Base-by-base conservation (phyloP, 2,888 invertebrate genomes). In the Aporophyla nigra region DNA sequence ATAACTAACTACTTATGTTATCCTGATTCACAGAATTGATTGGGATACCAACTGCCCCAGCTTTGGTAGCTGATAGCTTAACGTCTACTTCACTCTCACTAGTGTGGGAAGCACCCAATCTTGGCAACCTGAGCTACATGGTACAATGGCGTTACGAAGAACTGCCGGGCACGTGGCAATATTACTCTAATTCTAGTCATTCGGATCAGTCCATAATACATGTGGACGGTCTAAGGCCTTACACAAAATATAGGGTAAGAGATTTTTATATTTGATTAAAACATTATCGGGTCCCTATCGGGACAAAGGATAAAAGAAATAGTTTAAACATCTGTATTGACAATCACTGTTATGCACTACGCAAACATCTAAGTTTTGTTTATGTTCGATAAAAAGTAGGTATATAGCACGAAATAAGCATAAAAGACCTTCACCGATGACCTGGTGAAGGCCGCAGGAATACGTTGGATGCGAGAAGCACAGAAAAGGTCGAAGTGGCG, bases 181-280 rank as follows among this genome's bases (percentile, higher is more conserved):
- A 98, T 92, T 98, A 98, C 92, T 97, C 98, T 66, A 98, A 98
- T 91, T 97, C 97, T 88, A 97, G 97, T 68, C 98, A 98, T 97
- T 97, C 97, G 2, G 97, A 97, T 87, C 92, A 97, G 86, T 97
- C 97, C 40, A 97, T 97, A 59, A 98, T 98, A 87, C 97, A 97
- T 46, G 98, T 99, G 14, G 98, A 98, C 84, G 97, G 98, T 86
- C 96, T 99, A 68, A 97, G 98, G 86, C 99, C 99, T 0, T 99
- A 98, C 92, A 98, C 99, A 0, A 98, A 98, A 92, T 99, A 99
- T 92, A 97, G 98, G 97, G 99, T 99, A 96, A 96, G 97, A 58
- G 14, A 43, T 33, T 27, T 1, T 40, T n/a, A 6, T 12, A 59
- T 33, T n/a, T 61, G 21, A 5, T 53, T 53, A n/a, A 67, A 16